A percentile compares a stretch with the other conserved stretches of the same genome.
These are phyloP conservation scores for Plecturocebus donacophilus DNA, from an alignment of 2,113 vertebrate species.

Conservation along the genomic window DNA sequence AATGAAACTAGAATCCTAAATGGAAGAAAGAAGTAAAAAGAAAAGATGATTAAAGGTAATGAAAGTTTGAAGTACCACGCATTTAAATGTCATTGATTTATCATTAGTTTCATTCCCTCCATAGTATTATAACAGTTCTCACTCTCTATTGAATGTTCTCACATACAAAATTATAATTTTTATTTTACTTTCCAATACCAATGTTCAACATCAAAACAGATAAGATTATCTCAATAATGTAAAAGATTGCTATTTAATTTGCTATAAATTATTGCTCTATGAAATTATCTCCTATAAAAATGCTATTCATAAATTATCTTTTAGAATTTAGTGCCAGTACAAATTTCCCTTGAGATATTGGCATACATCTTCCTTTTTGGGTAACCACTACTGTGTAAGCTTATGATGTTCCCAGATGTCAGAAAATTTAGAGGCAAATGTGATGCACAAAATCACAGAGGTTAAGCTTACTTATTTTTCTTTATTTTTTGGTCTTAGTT, in stretches of 20 bases:
- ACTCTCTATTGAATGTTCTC: neutral
- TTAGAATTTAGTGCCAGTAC: neutral
- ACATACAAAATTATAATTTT: neutral
- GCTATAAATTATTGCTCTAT: neutral
- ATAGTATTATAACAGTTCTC: neutral
- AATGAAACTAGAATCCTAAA: slow-evolving; percentile 92
- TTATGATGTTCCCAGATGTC: neutral
- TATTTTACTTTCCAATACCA: neutral
- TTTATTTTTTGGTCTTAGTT: neutral
- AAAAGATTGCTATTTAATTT: neutral
- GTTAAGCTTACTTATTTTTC: neutral
- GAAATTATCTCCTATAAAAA: neutral
- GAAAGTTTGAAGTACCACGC: neutral
- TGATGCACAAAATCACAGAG: neutral
- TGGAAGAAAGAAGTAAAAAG: neutral
- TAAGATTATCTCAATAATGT: neutral
- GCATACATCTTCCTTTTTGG: neutral
- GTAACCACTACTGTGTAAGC: neutral
- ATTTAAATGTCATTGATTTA: neutral
- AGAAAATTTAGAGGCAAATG: neutral
- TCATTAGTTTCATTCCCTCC: neutral
- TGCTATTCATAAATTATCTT: neutral
- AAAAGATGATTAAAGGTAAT: neutral
- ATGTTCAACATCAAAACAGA: neutral
- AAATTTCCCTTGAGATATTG: neutral